phyloP scores from a whole-genome alignment of 2,888 invertebrate genomes.

The Nebria salina region DNA sequence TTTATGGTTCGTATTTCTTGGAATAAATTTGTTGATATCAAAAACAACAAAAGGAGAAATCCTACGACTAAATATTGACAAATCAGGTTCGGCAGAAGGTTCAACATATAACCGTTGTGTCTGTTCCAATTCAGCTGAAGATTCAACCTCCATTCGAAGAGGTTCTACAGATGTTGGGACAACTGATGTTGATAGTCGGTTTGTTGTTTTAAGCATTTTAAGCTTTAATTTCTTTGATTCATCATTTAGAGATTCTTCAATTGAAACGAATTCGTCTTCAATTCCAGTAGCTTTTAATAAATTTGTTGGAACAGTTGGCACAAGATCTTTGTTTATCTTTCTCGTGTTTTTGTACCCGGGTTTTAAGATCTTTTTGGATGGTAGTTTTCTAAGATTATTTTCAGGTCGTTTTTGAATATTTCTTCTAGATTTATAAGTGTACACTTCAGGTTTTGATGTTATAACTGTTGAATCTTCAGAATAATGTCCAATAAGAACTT shows the following conservation, averaged over 20 bases:
- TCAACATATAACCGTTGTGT: not conserved
- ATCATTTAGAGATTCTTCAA: not conserved
- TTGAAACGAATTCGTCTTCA: not conserved
- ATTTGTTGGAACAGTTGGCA: not conserved
- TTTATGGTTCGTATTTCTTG: conserved; percentile 25
- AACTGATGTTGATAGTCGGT: not conserved
- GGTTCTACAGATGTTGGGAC: not conserved
- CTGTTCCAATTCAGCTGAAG: not conserved
- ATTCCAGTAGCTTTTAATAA: not conserved
- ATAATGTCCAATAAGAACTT: conserved; percentile 17
- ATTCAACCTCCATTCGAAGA: not conserved
- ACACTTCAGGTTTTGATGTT: not conserved
- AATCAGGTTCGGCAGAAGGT: conserved; percentile 5
- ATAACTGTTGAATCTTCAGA: not conserved
- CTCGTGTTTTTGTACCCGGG: not conserved
- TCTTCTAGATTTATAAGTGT: not conserved
- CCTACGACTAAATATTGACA: not conserved
- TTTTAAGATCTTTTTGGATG: not conserved
- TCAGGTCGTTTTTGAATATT: conserved; percentile 17
- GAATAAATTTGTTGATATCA: conserved; percentile 24
- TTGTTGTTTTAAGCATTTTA: not conserved
- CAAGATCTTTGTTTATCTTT: conserved; percentile 17
- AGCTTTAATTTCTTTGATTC: not conserved
- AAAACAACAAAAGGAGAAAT: conserved; percentile 29
- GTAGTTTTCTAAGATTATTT: conserved; percentile 34